These are phyloP conservation scores for Brachycybe producta DNA, from an alignment of 2,888 invertebrate species.

Conservation along the genomic window DNA sequence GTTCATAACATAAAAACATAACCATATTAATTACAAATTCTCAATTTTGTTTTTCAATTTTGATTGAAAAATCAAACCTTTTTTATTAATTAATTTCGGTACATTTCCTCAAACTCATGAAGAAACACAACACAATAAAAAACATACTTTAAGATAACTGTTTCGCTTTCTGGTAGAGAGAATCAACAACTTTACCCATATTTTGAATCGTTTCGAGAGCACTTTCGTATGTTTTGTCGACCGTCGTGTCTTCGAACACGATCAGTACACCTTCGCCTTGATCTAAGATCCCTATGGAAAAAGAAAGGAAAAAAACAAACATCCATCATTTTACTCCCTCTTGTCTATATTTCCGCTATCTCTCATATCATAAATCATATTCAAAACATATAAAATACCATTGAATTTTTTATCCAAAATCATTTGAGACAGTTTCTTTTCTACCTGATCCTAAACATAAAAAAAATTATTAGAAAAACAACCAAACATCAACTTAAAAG, in stretches of 20 bases:
- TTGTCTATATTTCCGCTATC: no score
- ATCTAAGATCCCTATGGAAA: slow-evolving; percentile 75
- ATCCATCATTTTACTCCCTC: background rate
- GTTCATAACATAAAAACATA: no score
- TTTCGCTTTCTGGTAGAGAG: slow-evolving; percentile 97
- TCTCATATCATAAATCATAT: no score
- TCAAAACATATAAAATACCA: slow-evolving; percentile 28
- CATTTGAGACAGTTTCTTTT: slow-evolving; percentile 99
- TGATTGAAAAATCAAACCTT: no score
- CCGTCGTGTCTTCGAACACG: slow-evolving; percentile 86
- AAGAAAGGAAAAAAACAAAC: slow-evolving; percentile 5
- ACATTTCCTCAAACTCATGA: no score
- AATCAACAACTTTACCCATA: slow-evolving; percentile 99
- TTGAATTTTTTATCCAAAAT: slow-evolving; percentile 92
- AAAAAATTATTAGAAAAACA: background rate
- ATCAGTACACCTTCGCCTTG: slow-evolving; percentile 97
- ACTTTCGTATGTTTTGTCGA: slow-evolving; percentile 94
- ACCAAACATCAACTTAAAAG: no score
- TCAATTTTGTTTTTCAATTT: no score
- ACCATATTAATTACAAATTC: no score
- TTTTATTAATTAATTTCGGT: no score
- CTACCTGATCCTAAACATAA: slow-evolving; percentile 61
- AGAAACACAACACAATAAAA: no score
- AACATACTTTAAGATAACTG: slow-evolving; percentile 86
- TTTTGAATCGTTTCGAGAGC: slow-evolving; percentile 95